Base-by-base conservation (phyloP, 2,888 invertebrate species). In the Azorinus chamasolen region DNA sequence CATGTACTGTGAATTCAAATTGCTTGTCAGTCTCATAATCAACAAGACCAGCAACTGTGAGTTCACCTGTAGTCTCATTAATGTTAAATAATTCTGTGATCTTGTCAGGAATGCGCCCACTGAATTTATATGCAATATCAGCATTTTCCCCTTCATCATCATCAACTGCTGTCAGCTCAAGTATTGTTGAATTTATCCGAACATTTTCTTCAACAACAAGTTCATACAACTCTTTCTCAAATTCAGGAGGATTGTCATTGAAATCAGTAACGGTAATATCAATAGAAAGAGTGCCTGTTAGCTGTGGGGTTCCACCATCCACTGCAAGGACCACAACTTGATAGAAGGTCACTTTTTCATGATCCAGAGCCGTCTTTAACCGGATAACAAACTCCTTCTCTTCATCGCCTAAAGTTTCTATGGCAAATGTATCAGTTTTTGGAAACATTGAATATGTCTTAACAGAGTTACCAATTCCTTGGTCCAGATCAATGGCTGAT, bases 51-150 rank as follows among this genome's bases (percentile, higher is more conserved):
- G 95, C 95, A 0, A 97, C 96, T 24, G 95, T 95, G 68, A 98
- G 96, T 59, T 95, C 97, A 1, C 98, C 98, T 0, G 97, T 96
- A 84, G 96, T 96, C 0, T 97, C 95, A 92, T 98, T 97, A 5
- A 98, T 95, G 1, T 46, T 43, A 54, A 88, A 83, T 12, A 75
- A 43, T 8, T 72, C 61, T n/a, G 68, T 66, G 12, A 87, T 69
- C 46, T 69, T 76, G n/a, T 61, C 48, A 5, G 74, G 64, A 8
- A 80, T 82, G 1, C 84, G 46, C 14, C 76, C 65, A 24, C 78
- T 83, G 20, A 90, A 93, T 88, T 91, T 91, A 84, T 93, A 94
- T 16, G 89, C 84, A 18, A 94, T 89, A 57, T 93, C 92, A 2
- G 93, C 95, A 91, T 98, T 98, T 3, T 95, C 95, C 4, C 97